Evolutionary conservation across 2,888 invertebrate genomes (phyloP).

Genomic region (Lithosia quadra): DNA sequence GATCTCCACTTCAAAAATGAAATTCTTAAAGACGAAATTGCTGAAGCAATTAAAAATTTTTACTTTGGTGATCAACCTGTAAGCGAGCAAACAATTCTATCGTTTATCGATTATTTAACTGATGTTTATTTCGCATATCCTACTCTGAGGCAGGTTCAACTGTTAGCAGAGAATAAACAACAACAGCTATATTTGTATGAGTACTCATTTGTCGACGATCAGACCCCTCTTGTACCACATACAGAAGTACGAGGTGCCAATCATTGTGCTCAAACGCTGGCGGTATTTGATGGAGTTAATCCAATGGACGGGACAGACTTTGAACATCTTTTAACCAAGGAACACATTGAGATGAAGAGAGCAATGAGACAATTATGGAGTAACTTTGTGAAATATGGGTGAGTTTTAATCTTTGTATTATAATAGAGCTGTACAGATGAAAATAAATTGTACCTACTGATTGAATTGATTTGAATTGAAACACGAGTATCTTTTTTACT

Average conservation of each 20-base stretch:
- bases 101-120: constrained; percentile 53
- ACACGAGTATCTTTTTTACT: too few species aligned
- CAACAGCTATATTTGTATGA: constrained; percentile 61
- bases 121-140: constrained; percentile 70
- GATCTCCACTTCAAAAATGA: constrained; percentile 58
- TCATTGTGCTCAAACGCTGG: constrained; percentile 57
- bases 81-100: constrained; percentile 32
- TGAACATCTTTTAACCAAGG: constrained; percentile 37
- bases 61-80: constrained; percentile 61
- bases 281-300: constrained; percentile 38
- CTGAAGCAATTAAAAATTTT: constrained; percentile 52
- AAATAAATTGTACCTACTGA: too few species aligned
- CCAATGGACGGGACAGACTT: constrained; percentile 10
- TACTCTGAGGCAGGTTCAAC: constrained; percentile 52
- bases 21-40: constrained; percentile 51
- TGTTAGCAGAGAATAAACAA: constrained; percentile 49
- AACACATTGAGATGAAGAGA: constrained; percentile 44
- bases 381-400: constrained; percentile 58
- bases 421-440: too few species aligned
- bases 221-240: constrained; percentile 44
- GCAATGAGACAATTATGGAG: constrained; percentile 47
- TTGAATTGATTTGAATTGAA: too few species aligned
- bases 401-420: constrained; percentile 23
- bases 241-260: constrained; percentile 53
- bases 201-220: constrained; percentile 58